Evolutionary conservation across 2,113 vertebrate species (phyloP), one percentile per base, ranked within the genome.

Genomic region (Meles meles): DNA sequence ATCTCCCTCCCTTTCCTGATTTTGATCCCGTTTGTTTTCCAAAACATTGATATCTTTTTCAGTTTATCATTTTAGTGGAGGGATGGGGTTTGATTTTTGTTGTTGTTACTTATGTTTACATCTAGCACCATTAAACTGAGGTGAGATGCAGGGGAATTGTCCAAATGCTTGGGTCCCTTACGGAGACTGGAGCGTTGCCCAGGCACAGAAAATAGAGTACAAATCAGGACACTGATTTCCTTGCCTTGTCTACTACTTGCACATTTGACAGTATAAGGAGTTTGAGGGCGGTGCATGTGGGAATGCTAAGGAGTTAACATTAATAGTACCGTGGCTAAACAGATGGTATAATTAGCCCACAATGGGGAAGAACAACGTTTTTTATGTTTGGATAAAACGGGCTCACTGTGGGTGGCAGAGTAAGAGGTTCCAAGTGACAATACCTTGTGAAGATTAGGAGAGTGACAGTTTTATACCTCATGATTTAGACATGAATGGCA

Each of bases 291-390:
- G 93, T 72, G 69, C 97, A 93, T 92, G 96, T 98, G 98, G 98
- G 98, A 98, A 98, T 98, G 98, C 97, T 98, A 98, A 98, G 98
- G 98, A 99, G 98, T 98, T 98, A 98, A 98, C 98, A 98, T 99
- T 98, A 98, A 95, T 97, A 98, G 93, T 91, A 87, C 96, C 98
- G 96, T 98, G 97, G 94, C 97, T 98, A 98, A 99, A 98, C 98
- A 99, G 99, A 99, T 99, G 99, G 99, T 98, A 95, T 97, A 98
- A 98, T 99, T 99, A 99, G 98, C 98, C 98, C 97, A 92, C 98
- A 98, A 96, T 87, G n/a, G 98, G 96, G 97, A 98, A 98, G 97
- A 97, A 95, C 98, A 97, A 57, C 96, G 27, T 97, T 98, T 98
- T 98, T 98, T 98, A 96, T 97, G 95, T 98, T 98, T 98, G 98